Evolutionary conservation across 2,797 vertebrate species (phyloP), one percentile per base, ranked within the genome.

Genomic region (Pagetopsis macropterus): DNA sequence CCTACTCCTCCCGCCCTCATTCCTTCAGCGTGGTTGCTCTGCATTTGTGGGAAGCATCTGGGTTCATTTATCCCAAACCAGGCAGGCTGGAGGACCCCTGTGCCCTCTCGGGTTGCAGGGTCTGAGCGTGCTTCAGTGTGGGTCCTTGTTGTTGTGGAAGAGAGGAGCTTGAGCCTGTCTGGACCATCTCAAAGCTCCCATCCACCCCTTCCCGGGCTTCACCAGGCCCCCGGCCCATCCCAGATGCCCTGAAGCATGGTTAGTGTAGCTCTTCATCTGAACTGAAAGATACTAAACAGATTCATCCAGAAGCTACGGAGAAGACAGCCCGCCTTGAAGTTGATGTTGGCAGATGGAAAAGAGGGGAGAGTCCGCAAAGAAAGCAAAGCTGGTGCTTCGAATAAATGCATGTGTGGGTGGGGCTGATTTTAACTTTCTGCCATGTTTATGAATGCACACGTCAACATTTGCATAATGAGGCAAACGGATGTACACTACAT

Each of bases 241-340:
- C 96, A 96, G 93, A 96, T 97, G 96, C 95, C 94, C 92, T 78
- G 85, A 90, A 92, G 95, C 93, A 96, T 97, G 96, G 94, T 96
- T 95, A 96, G 87, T 93, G 94, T 97, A 95, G 90, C 83, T 89
- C 94, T 95, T 97, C 95, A 98, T 97, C 95, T 92, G 91, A 96
- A 96, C 92, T 96, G 97, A 98, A 97, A 96, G 96, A 98, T 85
- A 92, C 94, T 96, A 94, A 96, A 93, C 96, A 97, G 96, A 96
- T 94, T 95, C 94, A 94, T 96, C 94, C 96, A 96, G 96, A 95
- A 98, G 95, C 88, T 82, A 49, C 76, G 33, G 67, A 10, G 14
- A 64, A 75, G 83, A 94, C 92, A 88, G 89, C 93, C 93, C 87
- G 88, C 90, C 94, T 94, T 79, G 87, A 82, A 78, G 84, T 86